Evolutionary conservation across 2,797 vertebrate species (phyloP), one percentile per base, ranked within the genome.

Genomic region (Bradypodion ventrale): DNA sequence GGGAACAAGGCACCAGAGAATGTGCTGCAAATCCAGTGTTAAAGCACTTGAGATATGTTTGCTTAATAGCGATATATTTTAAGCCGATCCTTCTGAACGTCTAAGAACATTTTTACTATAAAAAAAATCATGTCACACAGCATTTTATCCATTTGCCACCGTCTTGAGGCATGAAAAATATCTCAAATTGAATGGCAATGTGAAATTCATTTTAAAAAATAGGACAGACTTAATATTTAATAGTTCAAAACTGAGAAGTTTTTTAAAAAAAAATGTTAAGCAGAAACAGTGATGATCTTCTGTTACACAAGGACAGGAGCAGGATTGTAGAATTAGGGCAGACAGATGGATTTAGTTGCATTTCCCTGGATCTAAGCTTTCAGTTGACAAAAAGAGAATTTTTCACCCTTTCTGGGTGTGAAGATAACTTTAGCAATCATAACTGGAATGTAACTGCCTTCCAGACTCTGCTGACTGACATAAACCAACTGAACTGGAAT

Each of bases 351-450:
- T 88, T 87, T 89, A 52, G 79, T 70, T 82, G 52, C 15, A 46
- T 66, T 79, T 70, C 73, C n/a, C 27, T 73, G 44, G 44, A 79
- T 83, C 83, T 85, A 62, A 83, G 72, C 62, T 25, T 82, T 74
- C 27, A n/a, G 32, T 81, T 65, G 35, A 69, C 75, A 84, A 75
- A 75, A 63, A 75, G 23, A 19, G 25, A 63, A 25, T 35, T 19
- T 80, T 19, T 63, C 40, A 69, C 66, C 56, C 83, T 75, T 77
- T 85, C 80, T 44, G 72, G 7, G 81, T 16, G 23, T 72, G 68
- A 62, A 80, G 83, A 52, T 85, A 85, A 83, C 76, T 83, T 76
- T 60, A 63, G 52, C 76, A 85, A 40, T 77, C 76, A 77, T 77
- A 81, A 59, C 60, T 8, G 25, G 73, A 40, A 42, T 10, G 1